A percentile compares a stretch with the other conserved stretches of the same genome.
Conservation (phyloP, 37 sponge, comb jelly and placozoan species). For the Geodia barretti region DNA sequence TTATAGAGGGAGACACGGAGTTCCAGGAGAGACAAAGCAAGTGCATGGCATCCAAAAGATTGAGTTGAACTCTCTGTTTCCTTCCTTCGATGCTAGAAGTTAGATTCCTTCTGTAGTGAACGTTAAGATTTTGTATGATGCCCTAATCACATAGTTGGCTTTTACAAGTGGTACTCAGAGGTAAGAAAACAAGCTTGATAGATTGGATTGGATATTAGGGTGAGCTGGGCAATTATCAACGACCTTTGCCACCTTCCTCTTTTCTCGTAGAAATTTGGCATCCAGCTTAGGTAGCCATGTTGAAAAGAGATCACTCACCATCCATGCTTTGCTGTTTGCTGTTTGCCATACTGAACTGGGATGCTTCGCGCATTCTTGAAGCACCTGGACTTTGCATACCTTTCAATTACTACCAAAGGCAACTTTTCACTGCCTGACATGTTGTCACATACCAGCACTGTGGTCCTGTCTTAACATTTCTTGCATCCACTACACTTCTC, state of each 20-base stretch:
- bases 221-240: conserved; percentile 11
- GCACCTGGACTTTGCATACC: neutral
- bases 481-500: conserved; percentile 37
- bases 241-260: conserved; percentile 2
- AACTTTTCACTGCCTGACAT: conserved; percentile 34
- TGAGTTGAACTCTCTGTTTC: too few relatives aligned
- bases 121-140: too few relatives aligned
- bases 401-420: conserved; percentile 8
- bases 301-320: conserved; percentile 20
- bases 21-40: too few relatives aligned
- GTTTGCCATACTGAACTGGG: too few relatives aligned
- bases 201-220: too few relatives aligned
- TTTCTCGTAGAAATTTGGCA: neutral
- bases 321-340: conserved; percentile 50
- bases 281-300: conserved; percentile 25
- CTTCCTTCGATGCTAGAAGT: too few relatives aligned
- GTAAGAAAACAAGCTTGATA: too few relatives aligned
- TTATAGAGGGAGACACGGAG: too few relatives aligned
- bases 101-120: too few relatives aligned
- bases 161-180: too few relatives aligned
- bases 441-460: conserved; percentile 51
- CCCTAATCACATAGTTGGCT: too few relatives aligned
- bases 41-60: too few relatives aligned
- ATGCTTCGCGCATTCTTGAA: conserved; percentile 21
- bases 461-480: conserved; percentile 15